Base-by-base conservation (phyloP, 1,140 invertebrate genomes). In the Cydia strobilella region DNA sequence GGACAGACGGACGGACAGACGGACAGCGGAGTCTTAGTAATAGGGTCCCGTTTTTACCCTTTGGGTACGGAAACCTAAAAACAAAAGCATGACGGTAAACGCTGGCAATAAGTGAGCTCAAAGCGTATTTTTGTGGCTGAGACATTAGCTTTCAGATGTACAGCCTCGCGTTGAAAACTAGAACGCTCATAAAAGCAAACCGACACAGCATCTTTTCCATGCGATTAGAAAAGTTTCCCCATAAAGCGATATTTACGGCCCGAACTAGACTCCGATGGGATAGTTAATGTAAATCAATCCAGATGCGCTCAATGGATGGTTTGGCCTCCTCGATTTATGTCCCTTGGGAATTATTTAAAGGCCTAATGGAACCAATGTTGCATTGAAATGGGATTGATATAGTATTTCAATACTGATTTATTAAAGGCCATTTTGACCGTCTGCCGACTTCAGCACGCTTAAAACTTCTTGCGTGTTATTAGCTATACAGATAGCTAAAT, bases 191-290 rank as follows among this genome's bases (percentile, higher is more conserved):
- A 59, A 59, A 23, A 23, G 20, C 18, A 20, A 9, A 59, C 54
- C 54, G 54, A 59, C 54, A 59, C 54, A 59, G 54, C 54, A 59
- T 59, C 54, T 59, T 59, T 59, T 59, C 54, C 54, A 59, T 59
- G 54, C 54, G 54, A 59, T 59, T 59, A 59, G 54, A 59, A 59
- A 59, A 59, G 54, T 59, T 59, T 59, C 54, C 54, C 54, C 54
- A 59, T 59, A 59, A 59, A 59, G 54, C 0, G 7, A 23, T 18
- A 59, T 59, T 59, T 59, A 59, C 20, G 54, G 20, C 7, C n/a
- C 54, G 20, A 20, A 59, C 18, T 59, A 59, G 54, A 59, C 54
- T 59, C 18, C 20, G 20, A 59, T 3, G 54, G 54, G 54, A 59
- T 59, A 59, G 54, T 59, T 59, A 59, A 59, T 20, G 23, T 59